Percentiles rank a stretch among this genome's conserved stretches.
These are phyloP conservation scores for Plecotus auritus DNA, from an alignment of 2,113 vertebrate species.

Conservation along the genomic window DNA sequence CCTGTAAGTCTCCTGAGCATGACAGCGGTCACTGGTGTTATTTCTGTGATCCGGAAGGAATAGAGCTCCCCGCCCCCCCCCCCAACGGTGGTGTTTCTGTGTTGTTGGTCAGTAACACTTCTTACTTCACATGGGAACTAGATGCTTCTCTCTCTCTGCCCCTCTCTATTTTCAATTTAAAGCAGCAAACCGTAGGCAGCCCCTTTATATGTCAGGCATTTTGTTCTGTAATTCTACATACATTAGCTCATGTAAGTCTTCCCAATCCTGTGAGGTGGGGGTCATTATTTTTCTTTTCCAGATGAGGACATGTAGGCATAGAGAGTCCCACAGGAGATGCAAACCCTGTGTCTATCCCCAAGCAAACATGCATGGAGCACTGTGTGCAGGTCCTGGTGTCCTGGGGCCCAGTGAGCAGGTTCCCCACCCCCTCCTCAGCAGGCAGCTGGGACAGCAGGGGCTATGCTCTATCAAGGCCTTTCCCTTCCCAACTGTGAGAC, in stretches of 20 bases:
- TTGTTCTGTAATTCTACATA: neutral
- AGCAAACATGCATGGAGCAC: neutral
- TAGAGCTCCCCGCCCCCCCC: no score
- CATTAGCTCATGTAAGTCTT: neutral
- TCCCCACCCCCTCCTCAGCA: neutral
- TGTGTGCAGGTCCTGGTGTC: neutral
- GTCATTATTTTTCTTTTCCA: neutral
- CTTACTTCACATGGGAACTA: neutral
- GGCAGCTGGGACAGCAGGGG: neutral
- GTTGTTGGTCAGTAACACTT: neutral
- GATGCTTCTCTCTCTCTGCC: neutral
- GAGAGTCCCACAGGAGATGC: neutral
- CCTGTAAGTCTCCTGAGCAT: neutral
- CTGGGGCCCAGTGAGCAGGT: neutral
- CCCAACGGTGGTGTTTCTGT: neutral
- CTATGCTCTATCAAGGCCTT: neutral
- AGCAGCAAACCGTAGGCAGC: neutral
- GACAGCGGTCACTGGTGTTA: rapidly evolving
- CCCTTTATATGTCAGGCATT: neutral
- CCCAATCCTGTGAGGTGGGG: neutral
- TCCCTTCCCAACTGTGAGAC: neutral
- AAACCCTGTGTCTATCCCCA: neutral
- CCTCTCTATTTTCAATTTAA: neutral
- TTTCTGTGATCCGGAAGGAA: neutral
- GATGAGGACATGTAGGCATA: neutral